These are phyloP conservation scores for Chaitophorus viminalis DNA, from an alignment of 2,888 invertebrate genomes.

Conservation along the genomic window DNA sequence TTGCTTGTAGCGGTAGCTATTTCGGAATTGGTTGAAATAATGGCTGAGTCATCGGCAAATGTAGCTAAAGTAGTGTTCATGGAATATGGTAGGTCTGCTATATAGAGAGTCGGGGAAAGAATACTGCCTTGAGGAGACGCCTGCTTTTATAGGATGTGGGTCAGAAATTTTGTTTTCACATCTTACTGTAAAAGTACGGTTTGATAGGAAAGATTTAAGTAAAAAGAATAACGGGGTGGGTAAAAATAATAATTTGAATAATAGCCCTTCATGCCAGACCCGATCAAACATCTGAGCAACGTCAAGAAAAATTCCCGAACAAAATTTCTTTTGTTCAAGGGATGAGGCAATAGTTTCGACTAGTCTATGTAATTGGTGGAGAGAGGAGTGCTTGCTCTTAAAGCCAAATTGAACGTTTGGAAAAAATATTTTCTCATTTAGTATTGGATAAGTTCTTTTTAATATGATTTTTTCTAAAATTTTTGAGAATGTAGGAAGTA, in stretches of 20 bases:
- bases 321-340: not conserved
- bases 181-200: constrained; percentile 12
- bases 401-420: constrained; percentile 21
- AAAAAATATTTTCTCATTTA: constrained; percentile 9
- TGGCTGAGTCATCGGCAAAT: constrained; percentile 24
- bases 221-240: constrained; percentile 7
- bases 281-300: constrained; percentile 3
- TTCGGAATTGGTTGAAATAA: not conserved
- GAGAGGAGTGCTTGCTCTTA: constrained; percentile 34
- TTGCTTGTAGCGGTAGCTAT: not conserved
- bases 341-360: constrained; percentile 48
- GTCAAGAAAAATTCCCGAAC: not conserved
- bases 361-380: constrained; percentile 53
- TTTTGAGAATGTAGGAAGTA: not conserved
- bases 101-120: not conserved
- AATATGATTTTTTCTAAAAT: not conserved
- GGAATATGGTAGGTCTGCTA: too few relatives aligned
- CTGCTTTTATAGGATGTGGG: not conserved
- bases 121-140: constrained; percentile 41
- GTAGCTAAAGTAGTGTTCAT: too few relatives aligned
- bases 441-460: not conserved
- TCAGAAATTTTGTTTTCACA: not conserved
- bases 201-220: not conserved
- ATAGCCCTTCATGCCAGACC: not conserved
- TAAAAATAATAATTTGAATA: not conserved